These are phyloP conservation scores for Ceratothoa steindachneri DNA, from an alignment of 2,888 invertebrate genomes.

Conservation along the genomic window DNA sequence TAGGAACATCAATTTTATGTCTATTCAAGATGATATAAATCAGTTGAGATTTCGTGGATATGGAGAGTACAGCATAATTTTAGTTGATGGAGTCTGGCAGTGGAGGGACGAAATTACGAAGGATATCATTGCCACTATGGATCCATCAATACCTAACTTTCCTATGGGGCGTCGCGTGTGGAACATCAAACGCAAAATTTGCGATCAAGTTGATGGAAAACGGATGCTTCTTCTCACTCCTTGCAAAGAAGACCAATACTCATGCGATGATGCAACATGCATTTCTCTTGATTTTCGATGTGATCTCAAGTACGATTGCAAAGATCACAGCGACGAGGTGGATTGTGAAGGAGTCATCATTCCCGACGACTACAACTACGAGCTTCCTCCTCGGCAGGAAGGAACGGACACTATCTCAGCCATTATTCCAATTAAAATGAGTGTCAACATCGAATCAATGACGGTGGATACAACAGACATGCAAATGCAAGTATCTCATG, in stretches of 20 bases:
- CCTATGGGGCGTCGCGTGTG: conserved; percentile 41
- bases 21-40: conserved; percentile 30
- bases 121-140: conserved; percentile 31
- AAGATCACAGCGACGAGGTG: conserved; percentile 38
- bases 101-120: conserved; percentile 32
- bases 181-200: conserved; percentile 25
- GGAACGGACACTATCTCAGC: neutral
- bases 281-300: conserved; percentile 31
- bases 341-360: conserved; percentile 30
- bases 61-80: conserved; percentile 34
- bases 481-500: conserved; percentile 24
- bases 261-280: conserved; percentile 43
- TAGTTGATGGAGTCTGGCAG: conserved; percentile 19
- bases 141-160: conserved; percentile 21
- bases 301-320: conserved; percentile 44
- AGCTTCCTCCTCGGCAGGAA: conserved; percentile 29
- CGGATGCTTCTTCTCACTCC: conserved; percentile 34
- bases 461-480: conserved; percentile 32
- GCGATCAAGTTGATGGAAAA: conserved; percentile 26
- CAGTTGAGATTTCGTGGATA: conserved; percentile 35
- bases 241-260: conserved; percentile 25
- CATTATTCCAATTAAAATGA: conserved; percentile 26
- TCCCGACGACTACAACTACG: conserved; percentile 33
- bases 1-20: conserved; percentile 38
- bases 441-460: conserved; percentile 29